These are phyloP conservation scores for Hemibagrus wyckioides DNA, from an alignment of 2,113 vertebrate genomes.

Conservation along the genomic window DNA sequence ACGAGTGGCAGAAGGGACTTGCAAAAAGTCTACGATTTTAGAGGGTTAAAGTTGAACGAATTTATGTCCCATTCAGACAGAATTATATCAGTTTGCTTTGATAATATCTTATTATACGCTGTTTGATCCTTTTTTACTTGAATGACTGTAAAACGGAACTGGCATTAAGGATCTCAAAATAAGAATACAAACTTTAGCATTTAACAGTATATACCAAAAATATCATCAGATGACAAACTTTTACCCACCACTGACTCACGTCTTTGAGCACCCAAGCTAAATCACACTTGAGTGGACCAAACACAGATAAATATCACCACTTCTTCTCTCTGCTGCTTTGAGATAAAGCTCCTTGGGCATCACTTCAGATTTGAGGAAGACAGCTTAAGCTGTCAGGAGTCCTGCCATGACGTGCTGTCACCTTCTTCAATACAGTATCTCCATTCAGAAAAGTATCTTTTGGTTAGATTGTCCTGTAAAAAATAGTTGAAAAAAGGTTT, in stretches of 20 bases:
- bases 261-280: not conserved
- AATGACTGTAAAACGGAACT: not conserved
- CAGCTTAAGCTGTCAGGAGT: not conserved
- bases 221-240: not conserved
- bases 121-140: not conserved
- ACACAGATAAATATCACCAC: not conserved
- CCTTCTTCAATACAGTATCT: not conserved
- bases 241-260: not conserved
- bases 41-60: not conserved
- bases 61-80: not conserved
- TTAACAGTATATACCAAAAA: not conserved
- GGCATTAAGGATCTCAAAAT: not conserved
- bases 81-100: not conserved
- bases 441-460: not conserved
- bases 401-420: not conserved
- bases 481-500: not conserved
- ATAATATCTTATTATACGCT: not conserved
- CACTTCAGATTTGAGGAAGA: not conserved
- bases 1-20: not conserved
- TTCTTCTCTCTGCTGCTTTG: slow-evolving; percentile 1
- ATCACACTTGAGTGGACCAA: not conserved
- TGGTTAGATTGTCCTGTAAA: not conserved
- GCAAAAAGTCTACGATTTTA: not conserved
- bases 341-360: not conserved
- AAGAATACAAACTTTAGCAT: not conserved